A percentile compares a stretch with the other conserved stretches of the same genome.
Evolutionary conservation across 2,797 vertebrate species (phyloP).

Genomic region (Gila robusta): DNA sequence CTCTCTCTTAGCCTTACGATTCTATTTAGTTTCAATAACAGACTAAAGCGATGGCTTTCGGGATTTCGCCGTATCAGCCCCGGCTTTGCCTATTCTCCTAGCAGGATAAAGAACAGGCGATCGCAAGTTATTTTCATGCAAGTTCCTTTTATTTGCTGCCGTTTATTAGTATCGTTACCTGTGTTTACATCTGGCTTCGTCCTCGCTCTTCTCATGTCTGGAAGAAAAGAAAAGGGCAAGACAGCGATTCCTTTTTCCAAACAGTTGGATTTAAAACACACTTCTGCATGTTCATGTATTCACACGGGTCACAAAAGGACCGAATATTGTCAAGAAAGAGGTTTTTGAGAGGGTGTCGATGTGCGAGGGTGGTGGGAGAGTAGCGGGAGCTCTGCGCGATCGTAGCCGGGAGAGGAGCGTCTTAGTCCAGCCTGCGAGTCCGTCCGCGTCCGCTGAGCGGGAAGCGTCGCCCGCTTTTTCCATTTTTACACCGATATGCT

Average conservation of each 20-base stretch:
- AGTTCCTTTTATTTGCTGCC: constrained; percentile 73
- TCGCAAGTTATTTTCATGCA: constrained; percentile 78
- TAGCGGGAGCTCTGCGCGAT: constrained; percentile 78
- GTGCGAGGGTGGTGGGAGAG: constrained; percentile 67
- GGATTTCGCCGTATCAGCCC: constrained; percentile 61
- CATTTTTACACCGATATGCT: constrained; percentile 70
- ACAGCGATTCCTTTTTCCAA: constrained; percentile 77
- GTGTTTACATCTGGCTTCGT: constrained; percentile 85
- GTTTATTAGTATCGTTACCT: constrained; percentile 80
- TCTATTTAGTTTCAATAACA: constrained; percentile 70
- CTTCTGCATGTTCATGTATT: constrained; percentile 71
- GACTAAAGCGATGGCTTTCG: constrained; percentile 68
- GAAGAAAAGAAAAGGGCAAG: constrained; percentile 79
- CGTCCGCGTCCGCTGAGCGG: constrained; percentile 75
- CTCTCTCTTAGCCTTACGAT: constrained; percentile 66
- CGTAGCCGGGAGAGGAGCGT: constrained; percentile 80
- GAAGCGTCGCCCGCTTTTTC: constrained; percentile 62
- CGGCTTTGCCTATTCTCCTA: constrained; percentile 69
- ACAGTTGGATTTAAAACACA: constrained; percentile 76
- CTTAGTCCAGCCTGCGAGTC: constrained; percentile 82
- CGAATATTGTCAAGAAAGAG: constrained; percentile 71
- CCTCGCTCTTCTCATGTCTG: constrained; percentile 80
- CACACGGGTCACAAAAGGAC: constrained; percentile 59
- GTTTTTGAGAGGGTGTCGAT: constrained; percentile 71
- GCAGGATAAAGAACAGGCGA: constrained; percentile 69